phyloP scores from a whole-genome alignment of 1,140 invertebrate genomes.

The Papilio aristodemus region DNA sequence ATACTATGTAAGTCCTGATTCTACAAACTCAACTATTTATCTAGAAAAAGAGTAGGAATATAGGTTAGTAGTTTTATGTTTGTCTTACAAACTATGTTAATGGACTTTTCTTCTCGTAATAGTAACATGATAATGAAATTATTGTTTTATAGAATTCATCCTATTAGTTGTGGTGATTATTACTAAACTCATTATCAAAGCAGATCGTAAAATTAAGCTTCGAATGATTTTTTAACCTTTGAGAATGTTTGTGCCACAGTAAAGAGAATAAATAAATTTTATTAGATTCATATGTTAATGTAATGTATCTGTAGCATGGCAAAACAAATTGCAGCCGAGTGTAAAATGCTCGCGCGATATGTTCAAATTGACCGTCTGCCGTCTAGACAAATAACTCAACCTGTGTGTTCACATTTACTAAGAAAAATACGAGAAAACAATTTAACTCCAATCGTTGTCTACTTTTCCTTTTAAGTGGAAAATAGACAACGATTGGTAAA shows the following conservation, averaged over 20 bases:
- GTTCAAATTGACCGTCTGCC: background rate
- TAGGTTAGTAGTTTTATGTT: too few species aligned
- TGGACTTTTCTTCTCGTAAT: too few species aligned
- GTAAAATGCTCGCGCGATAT: background rate
- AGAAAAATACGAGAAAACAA: background rate
- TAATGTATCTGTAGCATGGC: background rate
- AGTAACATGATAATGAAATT: too few species aligned
- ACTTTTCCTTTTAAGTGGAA: background rate
- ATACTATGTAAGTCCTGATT: too few species aligned
- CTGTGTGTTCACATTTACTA: background rate
- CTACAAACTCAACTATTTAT: too few species aligned
- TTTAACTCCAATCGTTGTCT: background rate
- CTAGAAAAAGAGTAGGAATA: too few species aligned
- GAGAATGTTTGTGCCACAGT: background rate
- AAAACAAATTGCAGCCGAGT: slow-evolving; percentile 3
- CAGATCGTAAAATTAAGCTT: background rate
- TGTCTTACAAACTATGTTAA: too few species aligned
- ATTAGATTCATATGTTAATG: slow-evolving; percentile 10
- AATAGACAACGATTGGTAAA: background rate
- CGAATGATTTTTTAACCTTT: background rate
- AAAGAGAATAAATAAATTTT: slow-evolving; percentile 3
- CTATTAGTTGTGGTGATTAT: too few species aligned
- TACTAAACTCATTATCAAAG: too few species aligned
- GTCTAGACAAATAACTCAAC: slow-evolving; percentile 11
- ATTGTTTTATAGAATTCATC: too few species aligned